phyloP scores from a whole-genome alignment of 2,888 invertebrate genomes.

The Pandemis heparana region DNA sequence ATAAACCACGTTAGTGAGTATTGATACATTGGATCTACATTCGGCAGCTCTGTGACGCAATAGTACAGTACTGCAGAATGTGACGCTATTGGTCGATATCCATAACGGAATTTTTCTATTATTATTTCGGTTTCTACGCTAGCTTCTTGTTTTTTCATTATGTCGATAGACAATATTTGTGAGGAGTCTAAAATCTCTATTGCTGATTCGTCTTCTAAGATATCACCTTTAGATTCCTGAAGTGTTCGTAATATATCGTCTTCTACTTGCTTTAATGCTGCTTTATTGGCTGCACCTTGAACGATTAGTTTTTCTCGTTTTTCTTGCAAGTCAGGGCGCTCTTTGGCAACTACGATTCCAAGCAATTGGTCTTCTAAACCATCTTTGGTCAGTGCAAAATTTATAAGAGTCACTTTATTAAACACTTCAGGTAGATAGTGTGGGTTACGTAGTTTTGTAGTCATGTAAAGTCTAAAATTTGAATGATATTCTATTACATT shows the following conservation, averaged over 20 bases:
- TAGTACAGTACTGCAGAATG: conserved; percentile 93
- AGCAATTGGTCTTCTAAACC: conserved; percentile 94
- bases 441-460: conserved; percentile 93
- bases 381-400: conserved; percentile 93
- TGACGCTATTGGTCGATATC: conserved; percentile 91
- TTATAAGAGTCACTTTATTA: conserved; percentile 93
- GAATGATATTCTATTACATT: conserved; percentile 91
- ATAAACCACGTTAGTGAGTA: conserved; percentile 95
- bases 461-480: conserved; percentile 92
- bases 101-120: conserved; percentile 91
- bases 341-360: conserved; percentile 94
- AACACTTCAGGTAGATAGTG: conserved; percentile 94
- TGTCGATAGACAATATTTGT: conserved; percentile 92
- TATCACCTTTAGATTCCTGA: conserved; percentile 93
- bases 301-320: conserved; percentile 92
- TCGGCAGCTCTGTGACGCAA: conserved; percentile 92
- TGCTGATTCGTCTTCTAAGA: conserved; percentile 96
- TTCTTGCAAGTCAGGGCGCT: conserved; percentile 93
- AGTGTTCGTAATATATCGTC: conserved; percentile 95
- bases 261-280: conserved; percentile 93
- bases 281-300: conserved; percentile 92
- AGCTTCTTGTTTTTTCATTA: conserved; percentile 92
- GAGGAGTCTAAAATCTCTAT: conserved; percentile 95
- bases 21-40: conserved; percentile 96
- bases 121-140: conserved; percentile 91